These are phyloP conservation scores for Plestiodon gilberti DNA, from an alignment of 2,113 vertebrate genomes.

Conservation along the genomic window DNA sequence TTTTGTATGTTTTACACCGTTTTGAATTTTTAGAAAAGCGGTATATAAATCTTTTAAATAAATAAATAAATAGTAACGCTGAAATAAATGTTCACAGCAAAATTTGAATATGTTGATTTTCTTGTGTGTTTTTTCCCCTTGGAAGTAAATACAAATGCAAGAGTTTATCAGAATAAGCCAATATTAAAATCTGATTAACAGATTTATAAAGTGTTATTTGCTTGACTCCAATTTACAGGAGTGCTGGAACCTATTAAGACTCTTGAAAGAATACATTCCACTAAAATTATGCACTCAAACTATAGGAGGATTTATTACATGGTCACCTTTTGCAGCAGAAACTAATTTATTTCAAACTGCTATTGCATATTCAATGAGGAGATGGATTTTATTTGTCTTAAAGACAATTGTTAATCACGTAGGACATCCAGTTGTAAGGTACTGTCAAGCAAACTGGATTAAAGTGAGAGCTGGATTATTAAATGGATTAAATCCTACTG, in stretches of 20 bases:
- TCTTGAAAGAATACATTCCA: slow-evolving; percentile 10
- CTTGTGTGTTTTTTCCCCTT: not conserved
- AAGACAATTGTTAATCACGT: slow-evolving; percentile 61
- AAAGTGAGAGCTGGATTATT: slow-evolving; percentile 70
- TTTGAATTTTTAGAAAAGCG: too few species aligned
- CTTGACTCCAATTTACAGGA: not conserved
- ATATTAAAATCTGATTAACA: not conserved
- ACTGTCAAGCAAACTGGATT: slow-evolving; percentile 64
- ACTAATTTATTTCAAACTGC: not conserved
- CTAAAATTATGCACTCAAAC: slow-evolving; percentile 13
- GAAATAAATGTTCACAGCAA: not conserved
- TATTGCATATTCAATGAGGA: slow-evolving; percentile 32
- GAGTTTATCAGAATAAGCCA: not conserved
- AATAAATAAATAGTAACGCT: not conserved
- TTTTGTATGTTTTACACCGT: too few species aligned
- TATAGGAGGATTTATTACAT: not conserved
- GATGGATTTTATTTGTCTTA: slow-evolving; percentile 51
- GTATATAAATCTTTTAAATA: too few species aligned
- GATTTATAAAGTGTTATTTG: not conserved
- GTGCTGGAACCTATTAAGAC: not conserved
- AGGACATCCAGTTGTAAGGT: slow-evolving; percentile 48
- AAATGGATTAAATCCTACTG: slow-evolving; percentile 66
- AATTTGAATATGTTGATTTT: not conserved
- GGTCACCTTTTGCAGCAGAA: not conserved
- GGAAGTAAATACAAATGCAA: not conserved